These are phyloP conservation scores for Diorhabda sublineata DNA, from an alignment of 1,140 invertebrate genomes.

Conservation along the genomic window DNA sequence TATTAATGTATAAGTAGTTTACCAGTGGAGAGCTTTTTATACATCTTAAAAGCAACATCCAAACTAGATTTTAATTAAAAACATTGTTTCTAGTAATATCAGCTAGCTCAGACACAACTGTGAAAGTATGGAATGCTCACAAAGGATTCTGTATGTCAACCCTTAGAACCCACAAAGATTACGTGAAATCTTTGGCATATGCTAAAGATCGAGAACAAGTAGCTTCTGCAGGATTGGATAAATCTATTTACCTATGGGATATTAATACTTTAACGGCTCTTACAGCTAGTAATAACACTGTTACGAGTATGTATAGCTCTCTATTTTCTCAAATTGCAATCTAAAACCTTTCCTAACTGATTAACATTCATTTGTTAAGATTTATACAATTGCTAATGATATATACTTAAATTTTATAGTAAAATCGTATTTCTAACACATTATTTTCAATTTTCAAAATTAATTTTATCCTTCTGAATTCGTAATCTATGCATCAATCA, in stretches of 20 bases:
- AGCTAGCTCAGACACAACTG: slow-evolving; percentile 97
- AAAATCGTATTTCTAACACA: too few relatives aligned
- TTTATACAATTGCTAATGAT: too few relatives aligned
- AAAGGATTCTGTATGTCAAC: slow-evolving; percentile 99
- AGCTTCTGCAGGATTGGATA: slow-evolving; percentile 95
- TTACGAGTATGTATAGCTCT: slow-evolving; percentile 73
- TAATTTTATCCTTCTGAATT: too few relatives aligned
- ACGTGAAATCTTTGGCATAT: slow-evolving; percentile 97
- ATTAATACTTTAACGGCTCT: slow-evolving; percentile 96
- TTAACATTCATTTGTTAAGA: too few relatives aligned
- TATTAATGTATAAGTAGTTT: too few relatives aligned
- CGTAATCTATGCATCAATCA: too few relatives aligned
- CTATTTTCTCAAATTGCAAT: too few relatives aligned
- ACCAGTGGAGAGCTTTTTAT: too few relatives aligned
- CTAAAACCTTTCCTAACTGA: too few relatives aligned
- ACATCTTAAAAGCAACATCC: too few relatives aligned
- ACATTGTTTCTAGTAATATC: slow-evolving; percentile 86
- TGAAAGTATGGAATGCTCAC: slow-evolving; percentile 99
- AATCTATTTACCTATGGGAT: slow-evolving; percentile 98
- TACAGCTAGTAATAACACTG: slow-evolving; percentile 97
- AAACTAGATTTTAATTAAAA: not conserved
- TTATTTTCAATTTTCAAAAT: too few relatives aligned
- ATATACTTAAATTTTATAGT: too few relatives aligned
- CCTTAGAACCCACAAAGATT: slow-evolving; percentile 95
- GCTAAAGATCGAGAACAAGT: slow-evolving; percentile 97